These are phyloP conservation scores for Cancer borealis DNA, from an alignment of 2,888 invertebrate species.

Conservation along the genomic window DNA sequence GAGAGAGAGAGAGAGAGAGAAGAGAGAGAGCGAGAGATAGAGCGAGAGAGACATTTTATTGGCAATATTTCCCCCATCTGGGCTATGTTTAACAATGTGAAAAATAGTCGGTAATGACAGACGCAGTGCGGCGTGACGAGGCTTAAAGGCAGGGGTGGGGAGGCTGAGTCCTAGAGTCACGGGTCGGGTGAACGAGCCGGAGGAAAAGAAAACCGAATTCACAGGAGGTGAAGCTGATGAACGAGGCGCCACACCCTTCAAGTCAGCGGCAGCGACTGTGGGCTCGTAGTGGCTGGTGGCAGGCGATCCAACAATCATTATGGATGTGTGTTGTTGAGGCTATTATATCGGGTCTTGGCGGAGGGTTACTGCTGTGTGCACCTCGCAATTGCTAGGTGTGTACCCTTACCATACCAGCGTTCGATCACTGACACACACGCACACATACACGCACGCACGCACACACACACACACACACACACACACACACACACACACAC, in stretches of 20 bases:
- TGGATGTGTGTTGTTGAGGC: neutral
- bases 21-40: too few species aligned
- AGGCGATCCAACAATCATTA: neutral
- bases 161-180: neutral
- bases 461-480: slow-evolving; percentile 55
- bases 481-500: slow-evolving; percentile 53
- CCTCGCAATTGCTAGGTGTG: neutral
- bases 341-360: neutral
- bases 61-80: neutral
- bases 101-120: slow-evolving; percentile 10
- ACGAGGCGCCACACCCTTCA: neutral
- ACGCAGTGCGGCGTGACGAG: neutral
- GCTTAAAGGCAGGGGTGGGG: neutral
- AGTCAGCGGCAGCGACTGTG: neutral
- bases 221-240: neutral
- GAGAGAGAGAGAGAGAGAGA: too few species aligned
- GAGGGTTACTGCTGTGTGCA: neutral
- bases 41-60: neutral
- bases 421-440: neutral
- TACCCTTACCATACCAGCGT: neutral
- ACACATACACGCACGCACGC: slow-evolving; percentile 37
- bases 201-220: neutral
- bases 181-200: neutral
- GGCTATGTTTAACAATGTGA: neutral
- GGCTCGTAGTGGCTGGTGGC: neutral